phyloP scores from a whole-genome alignment of 2,797 vertebrate genomes.

The Okamejei kenojei region DNA sequence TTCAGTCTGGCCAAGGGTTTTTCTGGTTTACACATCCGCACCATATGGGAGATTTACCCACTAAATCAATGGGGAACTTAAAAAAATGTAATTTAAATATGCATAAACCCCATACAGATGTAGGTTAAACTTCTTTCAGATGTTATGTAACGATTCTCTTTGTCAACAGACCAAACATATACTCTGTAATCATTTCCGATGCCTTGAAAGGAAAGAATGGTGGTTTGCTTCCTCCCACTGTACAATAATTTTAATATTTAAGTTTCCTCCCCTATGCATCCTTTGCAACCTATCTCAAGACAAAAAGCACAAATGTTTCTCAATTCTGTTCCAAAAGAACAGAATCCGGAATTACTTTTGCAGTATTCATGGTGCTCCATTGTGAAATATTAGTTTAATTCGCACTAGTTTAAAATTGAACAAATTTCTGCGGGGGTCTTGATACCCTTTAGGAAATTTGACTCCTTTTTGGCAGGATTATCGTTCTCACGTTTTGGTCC shows the following conservation, averaged over 20 bases:
- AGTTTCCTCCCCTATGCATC: not conserved
- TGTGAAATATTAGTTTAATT: too few relatives aligned
- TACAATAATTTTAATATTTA: not conserved
- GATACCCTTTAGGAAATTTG: too few relatives aligned
- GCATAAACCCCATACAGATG: not conserved
- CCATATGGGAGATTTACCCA: not conserved
- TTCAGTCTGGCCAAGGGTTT: not conserved
- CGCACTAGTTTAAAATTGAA: too few relatives aligned
- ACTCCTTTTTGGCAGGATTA: too few relatives aligned
- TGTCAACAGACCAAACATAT: not conserved
- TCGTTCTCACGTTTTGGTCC: too few relatives aligned
- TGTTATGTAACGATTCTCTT: too few relatives aligned
- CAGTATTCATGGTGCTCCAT: too few relatives aligned
- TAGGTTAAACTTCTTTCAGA: not conserved
- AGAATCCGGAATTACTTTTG: too few relatives aligned
- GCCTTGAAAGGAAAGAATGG: not conserved
- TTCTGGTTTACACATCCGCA: not conserved
- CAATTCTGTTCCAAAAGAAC: not conserved
- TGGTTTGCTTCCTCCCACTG: not conserved
- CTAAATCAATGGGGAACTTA: not conserved
- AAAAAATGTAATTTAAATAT: not conserved
- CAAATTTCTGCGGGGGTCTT: too few relatives aligned
- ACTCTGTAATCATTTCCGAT: not conserved
- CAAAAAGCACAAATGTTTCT: not conserved
- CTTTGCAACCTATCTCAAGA: not conserved